Conservation (phyloP, 2,113 vertebrate species). For the Catagonus wagneri region DNA sequence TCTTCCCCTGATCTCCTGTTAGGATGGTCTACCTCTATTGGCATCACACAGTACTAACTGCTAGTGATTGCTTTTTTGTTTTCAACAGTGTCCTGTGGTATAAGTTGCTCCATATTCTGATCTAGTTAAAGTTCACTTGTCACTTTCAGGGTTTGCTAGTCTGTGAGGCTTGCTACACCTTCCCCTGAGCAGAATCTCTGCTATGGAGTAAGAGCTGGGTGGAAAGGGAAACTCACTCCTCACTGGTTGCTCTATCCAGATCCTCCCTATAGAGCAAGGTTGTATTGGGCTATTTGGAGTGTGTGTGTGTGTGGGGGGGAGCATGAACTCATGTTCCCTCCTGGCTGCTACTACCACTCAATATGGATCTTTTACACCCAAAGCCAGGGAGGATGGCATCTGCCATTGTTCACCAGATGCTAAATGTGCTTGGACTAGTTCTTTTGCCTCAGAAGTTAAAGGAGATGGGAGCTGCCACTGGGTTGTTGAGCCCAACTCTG, state of each 20-base stretch:
- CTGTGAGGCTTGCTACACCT: not conserved
- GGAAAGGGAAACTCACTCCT: not conserved
- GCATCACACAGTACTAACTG: not conserved
- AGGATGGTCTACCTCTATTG: not conserved
- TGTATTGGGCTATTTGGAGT: not conserved
- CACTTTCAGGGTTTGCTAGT: not conserved
- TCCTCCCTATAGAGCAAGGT: not conserved
- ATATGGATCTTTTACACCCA: not conserved
- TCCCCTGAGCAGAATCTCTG: slow-evolving; percentile 20
- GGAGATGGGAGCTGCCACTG: not conserved
- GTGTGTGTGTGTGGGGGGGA: fast-evolving
- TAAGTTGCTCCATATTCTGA: slow-evolving; percentile 6
- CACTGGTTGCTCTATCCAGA: not conserved
- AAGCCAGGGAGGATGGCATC: not conserved
- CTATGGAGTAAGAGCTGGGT: not conserved
- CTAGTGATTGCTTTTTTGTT: slow-evolving; percentile 14
- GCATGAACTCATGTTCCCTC: not conserved
- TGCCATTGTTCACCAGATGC: not conserved
- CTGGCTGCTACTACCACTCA: not conserved
- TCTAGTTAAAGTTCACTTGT: not conserved
- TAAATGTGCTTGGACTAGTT: not conserved
- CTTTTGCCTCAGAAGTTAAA: slow-evolving; percentile 6
- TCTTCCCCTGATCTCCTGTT: not conserved
- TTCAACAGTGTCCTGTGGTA: not conserved
- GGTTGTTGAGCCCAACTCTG: not conserved